Conservation (phyloP, 2,797 vertebrate genomes). For the Borostomias antarcticus region DNA sequence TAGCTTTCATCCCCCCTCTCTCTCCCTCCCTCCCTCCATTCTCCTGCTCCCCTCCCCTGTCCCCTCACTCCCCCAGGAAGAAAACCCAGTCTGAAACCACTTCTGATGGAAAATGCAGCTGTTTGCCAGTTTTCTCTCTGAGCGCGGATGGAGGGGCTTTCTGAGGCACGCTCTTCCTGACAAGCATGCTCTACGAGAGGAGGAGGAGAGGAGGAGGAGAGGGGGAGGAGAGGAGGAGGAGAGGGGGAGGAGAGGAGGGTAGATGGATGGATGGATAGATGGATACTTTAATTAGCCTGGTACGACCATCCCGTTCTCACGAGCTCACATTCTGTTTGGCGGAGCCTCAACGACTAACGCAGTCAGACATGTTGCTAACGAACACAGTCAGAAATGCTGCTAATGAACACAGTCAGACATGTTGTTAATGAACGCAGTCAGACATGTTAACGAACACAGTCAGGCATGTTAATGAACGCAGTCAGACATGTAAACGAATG, state of each 20-base stretch:
- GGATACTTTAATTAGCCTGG: no score
- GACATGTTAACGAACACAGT: no score
- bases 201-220: neutral
- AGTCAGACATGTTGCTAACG: no score
- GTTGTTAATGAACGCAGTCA: no score
- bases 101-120: constrained; percentile 88
- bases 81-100: constrained; percentile 76
- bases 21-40: constrained; percentile 11
- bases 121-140: constrained; percentile 83
- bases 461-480: no score
- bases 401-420: no score
- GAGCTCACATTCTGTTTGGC: no score
- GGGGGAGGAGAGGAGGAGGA: constrained; percentile 3
- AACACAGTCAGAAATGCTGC: no score
- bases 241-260: neutral
- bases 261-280: no score
- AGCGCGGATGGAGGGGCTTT: constrained; percentile 80
- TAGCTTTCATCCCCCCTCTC: constrained; percentile 58
- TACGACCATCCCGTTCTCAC: no score
- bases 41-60: constrained; percentile 19
- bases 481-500: no score
- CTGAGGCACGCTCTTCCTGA: constrained; percentile 70
- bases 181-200: constrained; percentile 33
- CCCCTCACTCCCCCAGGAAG: constrained; percentile 28
- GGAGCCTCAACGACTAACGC: no score